These are phyloP conservation scores for Drosophila melanica DNA, from an alignment of 1,140 invertebrate genomes.

Conservation along the genomic window DNA sequence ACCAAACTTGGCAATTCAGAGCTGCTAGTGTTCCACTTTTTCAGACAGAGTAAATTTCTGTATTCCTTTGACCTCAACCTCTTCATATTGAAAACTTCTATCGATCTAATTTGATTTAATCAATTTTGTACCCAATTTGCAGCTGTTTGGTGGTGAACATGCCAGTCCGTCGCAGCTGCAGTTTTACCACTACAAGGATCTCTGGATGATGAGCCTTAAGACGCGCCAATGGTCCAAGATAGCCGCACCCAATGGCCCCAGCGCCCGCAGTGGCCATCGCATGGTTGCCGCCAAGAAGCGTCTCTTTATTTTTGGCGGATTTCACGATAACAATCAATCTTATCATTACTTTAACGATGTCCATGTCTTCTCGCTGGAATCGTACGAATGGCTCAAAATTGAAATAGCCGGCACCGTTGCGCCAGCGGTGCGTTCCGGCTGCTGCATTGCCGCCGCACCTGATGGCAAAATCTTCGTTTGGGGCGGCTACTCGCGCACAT, in stretches of 20 bases:
- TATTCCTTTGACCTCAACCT: too few species aligned
- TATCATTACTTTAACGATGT: conserved; percentile 97
- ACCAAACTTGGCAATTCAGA: too few species aligned
- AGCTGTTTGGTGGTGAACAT: conserved; percentile 97
- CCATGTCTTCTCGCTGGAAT: conserved; percentile 92
- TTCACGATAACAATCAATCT: conserved; percentile 94
- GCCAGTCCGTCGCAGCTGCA: conserved; percentile 94
- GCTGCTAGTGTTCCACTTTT: too few species aligned
- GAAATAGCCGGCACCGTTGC: conserved; percentile 87
- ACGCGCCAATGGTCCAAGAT: conserved; percentile 96
- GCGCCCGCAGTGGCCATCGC: conserved; percentile 94
- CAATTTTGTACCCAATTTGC: conserved; percentile 62
- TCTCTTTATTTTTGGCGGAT: conserved; percentile 95
- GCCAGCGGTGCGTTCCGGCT: conserved; percentile 90
- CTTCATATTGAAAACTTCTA: too few species aligned
- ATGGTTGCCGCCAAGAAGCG: conserved; percentile 92
- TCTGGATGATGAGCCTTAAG: conserved; percentile 92
- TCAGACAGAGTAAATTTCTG: too few species aligned
- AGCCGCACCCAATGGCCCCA: conserved; percentile 88
- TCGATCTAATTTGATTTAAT: too few species aligned
- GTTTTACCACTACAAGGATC: conserved; percentile 96
- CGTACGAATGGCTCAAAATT: conserved; percentile 92
- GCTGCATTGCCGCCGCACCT: conserved; percentile 87
- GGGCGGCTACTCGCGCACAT: conserved; percentile 94
- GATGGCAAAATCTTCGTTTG: conserved; percentile 90